Base-by-base conservation (phyloP, 2,888 invertebrate genomes). In the Andrena fulva region DNA sequence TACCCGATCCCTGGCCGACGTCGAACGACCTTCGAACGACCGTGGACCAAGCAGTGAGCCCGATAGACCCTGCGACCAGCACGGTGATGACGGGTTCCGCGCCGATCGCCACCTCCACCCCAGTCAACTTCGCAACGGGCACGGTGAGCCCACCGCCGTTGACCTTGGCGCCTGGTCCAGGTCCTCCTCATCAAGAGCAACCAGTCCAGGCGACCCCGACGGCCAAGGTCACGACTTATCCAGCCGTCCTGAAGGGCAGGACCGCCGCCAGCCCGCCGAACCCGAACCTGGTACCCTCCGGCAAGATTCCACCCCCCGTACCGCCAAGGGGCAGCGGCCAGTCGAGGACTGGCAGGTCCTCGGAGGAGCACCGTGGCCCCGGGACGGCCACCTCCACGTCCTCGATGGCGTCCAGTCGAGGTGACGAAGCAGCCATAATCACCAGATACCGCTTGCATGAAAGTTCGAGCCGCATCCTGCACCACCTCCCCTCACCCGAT, bases 251-350 rank as follows among this genome's bases (percentile, higher is more conserved):
- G 91, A 97, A 97, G 94, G 96, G 97, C 91, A 93, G 95, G 69
- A 92, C 89, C 84, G 91, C 91, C 76, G 94, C 93, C 77, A 93
- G 93, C 87, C 95, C 96, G 59, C 95, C 95, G 88, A 94, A 94
- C 80, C 92, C 94, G 71, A 97, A 97, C 94, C 95, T 96, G 75
- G 91, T 93, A 31, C 92, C 93, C 52, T 93, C 93, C 31, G 93
- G 93, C 89, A 97, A 97, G 94, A 96, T 98, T 56, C 98, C 98
- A 59, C 98, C 98, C 73, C 98, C 98, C 29, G 98, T 98, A 70
- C 98, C 98, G 73, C 98, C 98, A 3, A 95, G 98, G 90, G 97
- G 86, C 67, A 75, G 79, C 42, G 81, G 79, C 5, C 78, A 75
- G 7, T 85, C 87, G 31, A 82, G 83, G 72, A 68, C 85, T 79